phyloP scores from a whole-genome alignment of 2,888 invertebrate species.

The Frankliniella fusca region DNA sequence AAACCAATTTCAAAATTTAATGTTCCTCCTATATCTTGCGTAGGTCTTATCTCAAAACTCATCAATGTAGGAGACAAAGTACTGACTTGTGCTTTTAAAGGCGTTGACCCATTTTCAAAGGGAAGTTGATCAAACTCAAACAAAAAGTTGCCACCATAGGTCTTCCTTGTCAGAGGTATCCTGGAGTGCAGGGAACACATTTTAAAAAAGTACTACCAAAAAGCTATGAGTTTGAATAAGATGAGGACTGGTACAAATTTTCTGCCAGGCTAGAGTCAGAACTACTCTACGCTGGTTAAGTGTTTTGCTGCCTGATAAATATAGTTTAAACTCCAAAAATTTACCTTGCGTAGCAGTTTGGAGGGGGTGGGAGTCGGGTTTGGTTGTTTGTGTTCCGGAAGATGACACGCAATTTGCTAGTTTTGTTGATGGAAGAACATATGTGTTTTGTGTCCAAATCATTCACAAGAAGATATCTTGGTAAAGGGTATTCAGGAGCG shows the following conservation, averaged over 20 bases:
- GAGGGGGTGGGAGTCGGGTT: background rate
- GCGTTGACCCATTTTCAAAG: constrained; percentile 59
- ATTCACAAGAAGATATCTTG: constrained; percentile 14
- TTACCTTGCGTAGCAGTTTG: constrained; percentile 11
- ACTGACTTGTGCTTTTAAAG: constrained; percentile 64
- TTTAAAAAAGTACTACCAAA: background rate
- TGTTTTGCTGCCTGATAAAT: no score
- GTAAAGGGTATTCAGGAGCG: constrained; percentile 12
- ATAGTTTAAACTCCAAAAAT: background rate
- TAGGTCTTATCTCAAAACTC: constrained; percentile 64
- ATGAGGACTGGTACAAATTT: background rate
- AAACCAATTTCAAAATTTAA: constrained; percentile 67
- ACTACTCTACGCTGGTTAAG: background rate
- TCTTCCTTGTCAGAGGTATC: constrained; percentile 53
- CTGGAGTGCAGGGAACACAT: background rate
- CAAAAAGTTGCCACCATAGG: constrained; percentile 68
- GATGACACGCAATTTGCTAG: constrained; percentile 4
- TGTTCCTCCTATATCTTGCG: constrained; percentile 76
- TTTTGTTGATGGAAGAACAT: constrained; percentile 3
- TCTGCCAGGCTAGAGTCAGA: background rate
- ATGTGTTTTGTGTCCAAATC: background rate
- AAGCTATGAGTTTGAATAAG: background rate
- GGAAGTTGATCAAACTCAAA: constrained; percentile 69
- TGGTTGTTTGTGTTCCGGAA: constrained; percentile 17
- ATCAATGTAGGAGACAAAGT: constrained; percentile 60